Evolutionary conservation across 2,113 vertebrate species (phyloP).

Genomic region (Mola mola): DNA sequence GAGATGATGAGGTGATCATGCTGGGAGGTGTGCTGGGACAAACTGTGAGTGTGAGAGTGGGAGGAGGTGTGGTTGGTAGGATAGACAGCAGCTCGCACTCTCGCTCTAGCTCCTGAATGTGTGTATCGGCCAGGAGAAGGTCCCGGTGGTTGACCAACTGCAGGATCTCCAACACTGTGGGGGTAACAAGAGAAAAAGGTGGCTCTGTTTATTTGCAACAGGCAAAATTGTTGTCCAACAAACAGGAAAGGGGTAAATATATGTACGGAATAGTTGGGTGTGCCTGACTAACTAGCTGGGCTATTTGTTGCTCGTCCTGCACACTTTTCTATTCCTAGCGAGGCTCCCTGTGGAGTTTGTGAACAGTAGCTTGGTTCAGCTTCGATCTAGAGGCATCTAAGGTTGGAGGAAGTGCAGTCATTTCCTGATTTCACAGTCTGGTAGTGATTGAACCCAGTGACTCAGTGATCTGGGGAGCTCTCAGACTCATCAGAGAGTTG

Average conservation of each 20-base stretch:
- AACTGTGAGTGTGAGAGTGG: slow-evolving; percentile 44
- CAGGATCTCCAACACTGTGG: slow-evolving; percentile 89
- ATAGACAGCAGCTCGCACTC: slow-evolving; percentile 82
- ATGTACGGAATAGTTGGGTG: slow-evolving; percentile 14
- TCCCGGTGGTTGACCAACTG: slow-evolving; percentile 89
- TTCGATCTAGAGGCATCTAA: slow-evolving; percentile 57
- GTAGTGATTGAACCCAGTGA: slow-evolving; percentile 64
- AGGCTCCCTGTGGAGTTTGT: slow-evolving; percentile 45
- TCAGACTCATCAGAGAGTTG: slow-evolving; percentile 52
- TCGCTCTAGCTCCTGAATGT: slow-evolving; percentile 89
- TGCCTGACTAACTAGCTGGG: slow-evolving; percentile 37
- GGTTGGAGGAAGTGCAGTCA: slow-evolving; percentile 54
- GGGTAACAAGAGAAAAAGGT: slow-evolving; percentile 1
- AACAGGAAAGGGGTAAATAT: neutral
- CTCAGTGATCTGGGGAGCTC: slow-evolving; percentile 55
- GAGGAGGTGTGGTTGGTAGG: slow-evolving; percentile 49
- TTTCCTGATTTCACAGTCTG: slow-evolving; percentile 69
- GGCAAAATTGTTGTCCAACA: neutral
- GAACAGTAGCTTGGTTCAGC: slow-evolving; percentile 53
- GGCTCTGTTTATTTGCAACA: neutral
- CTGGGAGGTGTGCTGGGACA: slow-evolving; percentile 34
- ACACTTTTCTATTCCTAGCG: slow-evolving; percentile 40
- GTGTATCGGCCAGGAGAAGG: slow-evolving; percentile 86
- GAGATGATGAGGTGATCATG: slow-evolving; percentile 29
- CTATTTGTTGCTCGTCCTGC: slow-evolving; percentile 44